A percentile compares a stretch with the other conserved stretches of the same genome.
Evolutionary conservation across 2,113 vertebrate genomes (phyloP).

Genomic region (Catagonus wagneri): DNA sequence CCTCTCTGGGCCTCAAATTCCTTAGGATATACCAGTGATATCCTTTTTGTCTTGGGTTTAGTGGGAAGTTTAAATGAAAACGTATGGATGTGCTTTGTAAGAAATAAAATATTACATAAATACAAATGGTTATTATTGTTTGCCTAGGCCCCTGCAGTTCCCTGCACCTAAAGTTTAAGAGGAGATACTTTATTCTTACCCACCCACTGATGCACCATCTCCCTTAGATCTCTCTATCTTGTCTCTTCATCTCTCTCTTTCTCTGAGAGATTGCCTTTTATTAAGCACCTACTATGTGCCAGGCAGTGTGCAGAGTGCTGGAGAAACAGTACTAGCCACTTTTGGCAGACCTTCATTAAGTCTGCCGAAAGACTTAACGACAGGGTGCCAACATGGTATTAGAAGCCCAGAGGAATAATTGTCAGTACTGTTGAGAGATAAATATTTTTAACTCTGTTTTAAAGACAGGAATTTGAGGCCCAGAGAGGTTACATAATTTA

Average conservation of each 20-base stretch:
- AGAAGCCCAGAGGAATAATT: not conserved
- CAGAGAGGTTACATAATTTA: not conserved
- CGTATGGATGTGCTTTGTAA: not conserved
- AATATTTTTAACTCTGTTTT: constrained; percentile 12
- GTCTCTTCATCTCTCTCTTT: not conserved
- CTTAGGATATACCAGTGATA: not conserved
- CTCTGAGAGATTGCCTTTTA: not conserved
- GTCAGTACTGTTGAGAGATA: not conserved
- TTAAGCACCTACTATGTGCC: not conserved
- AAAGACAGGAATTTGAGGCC: constrained; percentile 8
- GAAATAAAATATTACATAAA: not conserved
- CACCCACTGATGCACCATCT: not conserved
- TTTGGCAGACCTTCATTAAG: not conserved
- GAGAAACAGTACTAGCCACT: not conserved
- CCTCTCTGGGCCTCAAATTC: not conserved
- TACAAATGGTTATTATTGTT: not conserved
- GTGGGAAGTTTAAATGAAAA: not conserved
- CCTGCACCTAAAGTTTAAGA: not conserved
- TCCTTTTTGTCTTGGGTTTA: not conserved
- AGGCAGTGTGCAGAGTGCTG: not conserved
- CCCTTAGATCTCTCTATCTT: not conserved
- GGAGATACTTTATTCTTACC: not conserved
- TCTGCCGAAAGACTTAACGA: too few relatives aligned
- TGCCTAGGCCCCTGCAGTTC: not conserved
- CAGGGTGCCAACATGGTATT: not conserved